phyloP scores from a whole-genome alignment of 2,888 invertebrate genomes.

The Heteropelma amictum region DNA sequence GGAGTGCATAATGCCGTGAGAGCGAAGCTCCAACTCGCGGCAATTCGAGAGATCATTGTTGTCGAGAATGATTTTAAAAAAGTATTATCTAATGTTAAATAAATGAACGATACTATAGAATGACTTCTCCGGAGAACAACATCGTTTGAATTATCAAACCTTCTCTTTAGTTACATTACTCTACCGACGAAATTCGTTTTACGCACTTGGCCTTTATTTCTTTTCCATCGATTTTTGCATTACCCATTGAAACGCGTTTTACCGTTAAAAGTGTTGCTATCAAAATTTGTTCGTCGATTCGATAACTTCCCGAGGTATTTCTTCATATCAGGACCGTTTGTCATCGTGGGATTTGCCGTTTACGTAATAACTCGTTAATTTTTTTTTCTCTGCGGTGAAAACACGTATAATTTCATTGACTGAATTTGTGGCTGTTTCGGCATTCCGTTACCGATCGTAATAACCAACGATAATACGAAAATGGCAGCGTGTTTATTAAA shows the following conservation, averaged over 20 bases:
- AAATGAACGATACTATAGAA: slow-evolving; percentile 46
- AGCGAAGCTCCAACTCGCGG: slow-evolving; percentile 8
- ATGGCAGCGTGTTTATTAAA: slow-evolving; percentile 57
- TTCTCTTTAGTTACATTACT: too few species aligned
- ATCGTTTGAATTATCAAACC: too few species aligned
- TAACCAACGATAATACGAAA: slow-evolving; percentile 12
- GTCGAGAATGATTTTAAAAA: slow-evolving; percentile 28
- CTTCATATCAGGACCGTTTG: slow-evolving; percentile 8
- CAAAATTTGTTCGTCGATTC: slow-evolving; percentile 41
- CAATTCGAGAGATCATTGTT: slow-evolving; percentile 22
- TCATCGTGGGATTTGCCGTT: slow-evolving; percentile 23
- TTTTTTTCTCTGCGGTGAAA: slow-evolving; percentile 43
- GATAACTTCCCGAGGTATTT: slow-evolving; percentile 35
- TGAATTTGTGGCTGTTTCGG: slow-evolving; percentile 11
- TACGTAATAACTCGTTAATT: not conserved
- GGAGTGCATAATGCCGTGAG: slow-evolving; percentile 13
- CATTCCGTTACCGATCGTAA: slow-evolving; percentile 9
- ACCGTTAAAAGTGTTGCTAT: slow-evolving; percentile 5
- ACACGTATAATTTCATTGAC: slow-evolving; percentile 9
- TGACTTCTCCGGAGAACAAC: slow-evolving; percentile 41
- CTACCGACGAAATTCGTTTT: not conserved
- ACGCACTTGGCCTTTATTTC: not conserved
- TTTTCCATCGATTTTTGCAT: slow-evolving; percentile 15
- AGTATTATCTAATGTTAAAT: slow-evolving; percentile 55
- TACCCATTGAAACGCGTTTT: slow-evolving; percentile 6